Evolutionary conservation across 2,113 vertebrate genomes (phyloP).

Genomic region (Pitta sordida): DNA sequence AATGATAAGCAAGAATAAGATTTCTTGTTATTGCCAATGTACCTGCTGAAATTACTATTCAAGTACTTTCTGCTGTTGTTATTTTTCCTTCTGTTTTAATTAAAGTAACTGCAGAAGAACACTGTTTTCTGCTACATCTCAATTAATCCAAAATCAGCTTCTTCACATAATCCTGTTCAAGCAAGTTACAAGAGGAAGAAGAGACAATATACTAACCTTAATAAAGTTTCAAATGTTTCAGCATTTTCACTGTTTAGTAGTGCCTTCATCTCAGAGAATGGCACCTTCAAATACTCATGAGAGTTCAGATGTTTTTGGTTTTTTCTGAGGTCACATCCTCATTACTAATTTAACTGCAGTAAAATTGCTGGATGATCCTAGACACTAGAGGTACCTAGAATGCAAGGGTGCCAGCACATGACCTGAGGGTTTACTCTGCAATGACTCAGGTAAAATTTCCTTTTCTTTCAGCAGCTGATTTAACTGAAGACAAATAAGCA

Average conservation of each 20-base stretch:
- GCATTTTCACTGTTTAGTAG: neutral
- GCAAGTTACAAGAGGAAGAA: neutral
- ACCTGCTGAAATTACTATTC: conserved; percentile 41
- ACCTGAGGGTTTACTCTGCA: neutral
- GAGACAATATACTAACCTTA: neutral
- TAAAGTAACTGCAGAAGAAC: conserved; percentile 25
- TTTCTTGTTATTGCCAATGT: neutral
- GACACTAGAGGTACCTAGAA: neutral
- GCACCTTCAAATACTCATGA: neutral
- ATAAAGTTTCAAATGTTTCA: neutral
- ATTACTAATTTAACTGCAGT: neutral
- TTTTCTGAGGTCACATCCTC: neutral
- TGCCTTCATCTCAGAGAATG: neutral
- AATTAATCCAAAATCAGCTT: conserved; percentile 9
- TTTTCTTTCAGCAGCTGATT: neutral
- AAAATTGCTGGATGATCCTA: neutral
- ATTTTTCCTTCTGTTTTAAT: conserved; percentile 38
- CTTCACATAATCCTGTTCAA: neutral
- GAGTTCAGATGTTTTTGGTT: neutral
- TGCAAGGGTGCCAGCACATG: neutral
- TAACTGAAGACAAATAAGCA: neutral
- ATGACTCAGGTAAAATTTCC: neutral
- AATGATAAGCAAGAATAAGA: conserved; percentile 12
- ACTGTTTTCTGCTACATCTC: neutral
- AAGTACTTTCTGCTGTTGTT: neutral